phyloP scores from a whole-genome alignment of 2,113 vertebrate species.

The Macaca nemestrina region DNA sequence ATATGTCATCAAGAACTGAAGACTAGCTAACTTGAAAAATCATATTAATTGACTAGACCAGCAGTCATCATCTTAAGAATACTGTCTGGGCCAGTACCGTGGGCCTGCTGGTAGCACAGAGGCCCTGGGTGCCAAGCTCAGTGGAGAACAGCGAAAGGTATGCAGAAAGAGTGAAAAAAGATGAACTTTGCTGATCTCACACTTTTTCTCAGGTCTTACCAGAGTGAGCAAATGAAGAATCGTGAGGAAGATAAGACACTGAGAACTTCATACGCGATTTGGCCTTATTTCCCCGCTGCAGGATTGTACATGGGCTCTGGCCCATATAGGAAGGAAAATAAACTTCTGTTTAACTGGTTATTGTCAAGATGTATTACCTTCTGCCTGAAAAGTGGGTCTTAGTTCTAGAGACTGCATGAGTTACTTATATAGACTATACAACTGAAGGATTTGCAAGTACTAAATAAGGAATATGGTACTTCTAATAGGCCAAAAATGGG shows the following conservation, averaged over 20 bases:
- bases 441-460: constrained; percentile 59
- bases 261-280: neutral
- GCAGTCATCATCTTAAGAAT: neutral
- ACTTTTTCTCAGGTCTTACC: neutral
- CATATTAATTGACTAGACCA: neutral
- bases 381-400: neutral
- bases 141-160: neutral
- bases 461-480: constrained; percentile 54
- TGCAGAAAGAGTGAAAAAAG: neutral
- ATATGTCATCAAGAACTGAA: neutral
- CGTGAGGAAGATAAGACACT: neutral
- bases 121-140: neutral
- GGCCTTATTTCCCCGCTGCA: neutral
- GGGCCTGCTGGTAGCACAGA: neutral
- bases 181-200: neutral
- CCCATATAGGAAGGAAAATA: neutral
- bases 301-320: neutral
- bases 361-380: constrained; percentile 47
- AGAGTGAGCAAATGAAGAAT: neutral
- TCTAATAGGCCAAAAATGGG: constrained; percentile 49
- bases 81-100: too few species aligned
- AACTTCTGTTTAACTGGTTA: constrained; percentile 52
- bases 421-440: constrained; percentile 21
- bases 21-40: neutral
- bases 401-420: constrained; percentile 13